Base-by-base conservation (phyloP, 2,797 vertebrate species). In the Carduelis carduelis region DNA sequence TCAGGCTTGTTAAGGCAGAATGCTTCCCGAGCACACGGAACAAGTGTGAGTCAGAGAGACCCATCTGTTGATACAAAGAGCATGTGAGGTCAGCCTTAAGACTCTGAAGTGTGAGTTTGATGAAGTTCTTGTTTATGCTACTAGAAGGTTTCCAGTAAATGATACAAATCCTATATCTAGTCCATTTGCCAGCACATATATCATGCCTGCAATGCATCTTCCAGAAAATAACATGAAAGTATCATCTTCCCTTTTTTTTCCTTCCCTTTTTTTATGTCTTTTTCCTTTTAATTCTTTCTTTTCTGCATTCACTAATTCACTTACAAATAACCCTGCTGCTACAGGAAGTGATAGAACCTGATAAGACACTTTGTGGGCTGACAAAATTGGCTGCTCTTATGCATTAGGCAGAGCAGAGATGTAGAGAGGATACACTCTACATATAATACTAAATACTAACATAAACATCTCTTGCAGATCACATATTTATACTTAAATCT, bases 31-130 rank as follows among this genome's bases (percentile, higher is more conserved):
- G 35, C 1, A 0, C 71, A 80, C 0, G 0, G 82, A 91, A 34
- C 18, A 64, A 85, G 76, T 24, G 82, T 90, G 95, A 94, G 83
- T 91, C 93, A 95, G 53, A 93, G 26, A 86, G 49, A 88, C n/a
- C 39, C 2, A 0, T 75, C 69, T 95, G 83, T 44, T 94, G 81
- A 78, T 81, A 53, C n/a, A 81, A 68, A 89, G 94, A 90, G 83
- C 89, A 56, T 87, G 50, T 90, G 69, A 95, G 94, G 94, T 95
- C 89, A 92, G 53, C 65, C 59, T 68, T 32, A 43, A 71, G 41
- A 32, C 26, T 84, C 37, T 39, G 43, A 56, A 90, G 83, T 52
- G 87, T 65, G 65, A 90, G 47, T 79, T 79, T 86, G 87, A 88
- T 88, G 41, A 81, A 88, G 21, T 75, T 86, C 39, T 81, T 95